phyloP scores from a whole-genome alignment of 2,113 vertebrate genomes.

The Vidua macroura region DNA sequence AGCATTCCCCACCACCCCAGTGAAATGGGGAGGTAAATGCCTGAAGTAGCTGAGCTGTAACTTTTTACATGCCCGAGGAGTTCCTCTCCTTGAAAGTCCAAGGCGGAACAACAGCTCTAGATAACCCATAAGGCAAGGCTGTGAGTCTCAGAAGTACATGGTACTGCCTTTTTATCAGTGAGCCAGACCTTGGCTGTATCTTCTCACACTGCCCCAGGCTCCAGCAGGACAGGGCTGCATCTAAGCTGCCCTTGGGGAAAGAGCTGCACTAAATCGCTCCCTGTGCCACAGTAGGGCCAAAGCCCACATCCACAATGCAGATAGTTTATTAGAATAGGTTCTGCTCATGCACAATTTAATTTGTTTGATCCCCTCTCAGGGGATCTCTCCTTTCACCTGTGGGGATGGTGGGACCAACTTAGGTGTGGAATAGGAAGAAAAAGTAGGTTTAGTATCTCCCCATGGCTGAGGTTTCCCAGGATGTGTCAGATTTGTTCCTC shows the following conservation, averaged over 20 bases:
- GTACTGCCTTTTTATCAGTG: background rate
- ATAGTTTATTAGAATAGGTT: accelerated
- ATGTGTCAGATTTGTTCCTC: background rate
- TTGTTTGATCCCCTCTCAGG: background rate
- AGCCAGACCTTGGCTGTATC: background rate
- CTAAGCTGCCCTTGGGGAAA: background rate
- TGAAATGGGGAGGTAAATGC: accelerated
- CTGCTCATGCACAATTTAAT: no score
- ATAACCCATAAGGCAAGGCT: background rate
- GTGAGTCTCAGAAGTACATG: background rate
- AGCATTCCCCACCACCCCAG: background rate
- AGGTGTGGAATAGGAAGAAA: background rate
- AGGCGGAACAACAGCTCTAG: background rate
- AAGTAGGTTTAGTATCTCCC: background rate
- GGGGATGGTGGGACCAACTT: accelerated
- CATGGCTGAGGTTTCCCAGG: accelerated
- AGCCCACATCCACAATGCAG: accelerated
- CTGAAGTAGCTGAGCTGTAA: accelerated
- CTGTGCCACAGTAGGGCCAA: background rate
- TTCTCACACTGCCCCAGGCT: accelerated
- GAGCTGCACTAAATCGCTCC: background rate
- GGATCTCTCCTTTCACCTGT: background rate
- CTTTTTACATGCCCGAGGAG: background rate
- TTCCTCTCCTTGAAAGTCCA: background rate
- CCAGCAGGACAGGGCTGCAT: accelerated